Evolutionary conservation across 2,888 invertebrate species (phyloP).

Genomic region (Troides helena): DNA sequence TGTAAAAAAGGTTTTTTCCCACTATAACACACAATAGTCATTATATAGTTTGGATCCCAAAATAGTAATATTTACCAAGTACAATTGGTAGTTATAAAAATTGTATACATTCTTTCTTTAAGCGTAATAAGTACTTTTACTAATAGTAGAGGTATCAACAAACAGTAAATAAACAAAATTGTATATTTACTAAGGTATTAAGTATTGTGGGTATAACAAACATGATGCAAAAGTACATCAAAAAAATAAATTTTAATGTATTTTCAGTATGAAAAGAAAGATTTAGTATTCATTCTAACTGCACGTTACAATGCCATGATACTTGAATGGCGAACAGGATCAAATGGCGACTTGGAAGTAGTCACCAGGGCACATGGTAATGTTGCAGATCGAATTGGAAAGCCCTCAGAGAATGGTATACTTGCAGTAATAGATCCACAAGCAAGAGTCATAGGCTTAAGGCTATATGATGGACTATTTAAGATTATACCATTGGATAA

Average conservation of each 20-base stretch:
- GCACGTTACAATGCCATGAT: slow-evolving; percentile 98
- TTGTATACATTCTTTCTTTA: no score
- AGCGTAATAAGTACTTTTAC: no score
- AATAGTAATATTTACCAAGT: no score
- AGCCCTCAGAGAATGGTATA: slow-evolving; percentile 97
- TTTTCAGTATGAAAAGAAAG: slow-evolving; percentile 92
- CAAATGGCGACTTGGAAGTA: slow-evolving; percentile 92
- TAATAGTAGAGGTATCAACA: no score
- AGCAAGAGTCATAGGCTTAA: slow-evolving; percentile 95
- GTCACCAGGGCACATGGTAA: slow-evolving; percentile 97
- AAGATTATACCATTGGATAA: slow-evolving; percentile 98
- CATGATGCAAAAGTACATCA: no score
- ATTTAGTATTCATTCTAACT: slow-evolving; percentile 95
- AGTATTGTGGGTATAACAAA: no score
- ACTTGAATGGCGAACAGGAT: slow-evolving; percentile 88
- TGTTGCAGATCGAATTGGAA: slow-evolving; percentile 96
- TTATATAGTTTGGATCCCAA: no score
- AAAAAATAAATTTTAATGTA: not conserved
- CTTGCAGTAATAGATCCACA: slow-evolving; percentile 97
- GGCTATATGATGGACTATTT: slow-evolving; percentile 97
- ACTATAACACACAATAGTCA: no score
- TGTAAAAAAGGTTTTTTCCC: no score
- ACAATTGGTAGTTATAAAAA: no score
- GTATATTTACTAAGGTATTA: no score
- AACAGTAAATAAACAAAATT: no score